These are phyloP conservation scores for Pangasius krempfi DNA, from an alignment of 2,797 vertebrate genomes.

Conservation along the genomic window DNA sequence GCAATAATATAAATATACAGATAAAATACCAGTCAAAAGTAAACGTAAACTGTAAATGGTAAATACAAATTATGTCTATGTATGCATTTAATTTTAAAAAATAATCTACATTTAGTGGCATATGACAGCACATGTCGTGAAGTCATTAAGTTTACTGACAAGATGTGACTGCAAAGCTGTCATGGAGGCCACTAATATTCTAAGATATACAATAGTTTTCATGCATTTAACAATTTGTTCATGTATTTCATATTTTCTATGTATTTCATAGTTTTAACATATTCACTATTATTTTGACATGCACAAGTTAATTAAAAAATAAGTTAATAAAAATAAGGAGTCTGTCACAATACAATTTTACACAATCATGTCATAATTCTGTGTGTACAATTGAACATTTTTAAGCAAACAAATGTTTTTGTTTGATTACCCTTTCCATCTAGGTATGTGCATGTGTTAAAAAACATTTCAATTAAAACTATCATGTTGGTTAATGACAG, in stretches of 20 bases:
- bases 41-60: not conserved
- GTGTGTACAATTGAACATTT: not conserved
- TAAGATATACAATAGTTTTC: not conserved
- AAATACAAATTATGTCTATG: not conserved
- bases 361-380: not conserved
- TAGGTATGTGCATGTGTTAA: too few relatives aligned
- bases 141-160: not conserved
- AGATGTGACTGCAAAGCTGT: not conserved
- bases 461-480: not conserved
- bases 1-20: not conserved
- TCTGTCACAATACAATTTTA: not conserved
- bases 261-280: not conserved
- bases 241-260: not conserved
- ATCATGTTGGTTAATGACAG: not conserved
- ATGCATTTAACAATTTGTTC: not conserved
- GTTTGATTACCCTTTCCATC: not conserved
- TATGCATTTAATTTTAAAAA: not conserved
- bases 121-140: not conserved
- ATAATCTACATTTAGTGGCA: not conserved
- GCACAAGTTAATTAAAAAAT: not conserved
- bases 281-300: not conserved
- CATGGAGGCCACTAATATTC: not conserved
- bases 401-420: not conserved
- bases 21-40: not conserved
- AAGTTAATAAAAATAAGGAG: not conserved